Percentiles rank a stretch among this genome's conserved stretches.
Evolutionary conservation across 2,113 vertebrate genomes (phyloP).

Genomic region (Malurus cyaneus): DNA sequence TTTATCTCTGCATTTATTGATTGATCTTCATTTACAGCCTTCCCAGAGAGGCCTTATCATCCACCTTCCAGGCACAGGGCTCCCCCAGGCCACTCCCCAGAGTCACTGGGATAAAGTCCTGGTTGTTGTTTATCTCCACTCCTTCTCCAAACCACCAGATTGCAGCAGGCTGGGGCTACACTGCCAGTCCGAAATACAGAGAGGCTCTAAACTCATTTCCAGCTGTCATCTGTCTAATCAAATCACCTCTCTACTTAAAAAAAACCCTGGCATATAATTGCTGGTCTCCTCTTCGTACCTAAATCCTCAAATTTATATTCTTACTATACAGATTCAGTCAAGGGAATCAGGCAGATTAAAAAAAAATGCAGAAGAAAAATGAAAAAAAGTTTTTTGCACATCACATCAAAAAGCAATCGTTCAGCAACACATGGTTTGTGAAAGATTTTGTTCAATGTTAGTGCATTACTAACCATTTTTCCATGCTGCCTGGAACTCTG

Average conservation of each 20-base stretch:
- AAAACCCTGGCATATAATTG: neutral
- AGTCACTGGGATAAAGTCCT: neutral
- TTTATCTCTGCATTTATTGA: neutral
- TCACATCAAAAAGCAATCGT: neutral
- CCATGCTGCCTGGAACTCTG: conserved; percentile 21
- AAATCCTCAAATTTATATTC: neutral
- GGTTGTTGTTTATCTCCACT: neutral
- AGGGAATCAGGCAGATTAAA: neutral
- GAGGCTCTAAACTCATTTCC: neutral
- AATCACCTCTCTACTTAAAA: neutral
- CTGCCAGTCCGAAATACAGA: neutral
- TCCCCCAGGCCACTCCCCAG: neutral
- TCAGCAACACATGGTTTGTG: neutral
- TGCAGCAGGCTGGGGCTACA: neutral
- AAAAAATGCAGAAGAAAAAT: neutral
- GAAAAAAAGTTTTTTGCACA: neutral
- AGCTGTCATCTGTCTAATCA: neutral
- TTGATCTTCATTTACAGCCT: neutral
- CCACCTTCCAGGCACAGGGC: neutral
- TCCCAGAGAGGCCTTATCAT: neutral
- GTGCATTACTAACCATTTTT: conserved; percentile 30
- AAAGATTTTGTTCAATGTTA: neutral
- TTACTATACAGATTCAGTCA: neutral
- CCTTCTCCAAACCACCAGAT: neutral
- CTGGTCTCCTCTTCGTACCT: neutral